Percentiles rank a stretch among this genome's conserved stretches.
Conservation (phyloP, 2,113 vertebrate species). For the Burhinus oedicnemus region DNA sequence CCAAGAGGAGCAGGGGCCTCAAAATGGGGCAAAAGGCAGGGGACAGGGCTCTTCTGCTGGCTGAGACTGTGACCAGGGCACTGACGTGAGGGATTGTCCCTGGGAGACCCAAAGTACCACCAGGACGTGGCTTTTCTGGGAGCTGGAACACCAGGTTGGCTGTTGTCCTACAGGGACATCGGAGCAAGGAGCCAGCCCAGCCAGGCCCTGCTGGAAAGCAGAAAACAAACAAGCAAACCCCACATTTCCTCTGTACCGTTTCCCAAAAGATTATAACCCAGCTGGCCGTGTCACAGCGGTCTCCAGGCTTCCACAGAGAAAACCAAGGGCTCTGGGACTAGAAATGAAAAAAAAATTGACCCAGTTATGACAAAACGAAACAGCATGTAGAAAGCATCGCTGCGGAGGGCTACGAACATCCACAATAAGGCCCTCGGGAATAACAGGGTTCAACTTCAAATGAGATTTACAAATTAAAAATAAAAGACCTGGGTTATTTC, state of each 20-base stretch:
- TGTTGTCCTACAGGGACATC: fast-evolving
- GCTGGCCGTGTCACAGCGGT: background rate
- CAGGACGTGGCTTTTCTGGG: background rate
- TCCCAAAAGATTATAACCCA: background rate
- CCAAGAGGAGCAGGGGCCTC: background rate
- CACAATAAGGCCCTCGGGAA: background rate
- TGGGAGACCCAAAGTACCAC: background rate
- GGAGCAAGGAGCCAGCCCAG: background rate
- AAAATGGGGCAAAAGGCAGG: background rate
- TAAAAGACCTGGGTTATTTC: background rate
- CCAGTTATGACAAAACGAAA: conserved; percentile 44
- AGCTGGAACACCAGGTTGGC: background rate
- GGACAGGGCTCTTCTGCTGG: background rate
- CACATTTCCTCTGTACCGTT: background rate
- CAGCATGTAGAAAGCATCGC: background rate
- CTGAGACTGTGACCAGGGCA: background rate
- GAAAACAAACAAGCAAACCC: background rate
- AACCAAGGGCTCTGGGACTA: background rate
- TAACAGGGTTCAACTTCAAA: background rate
- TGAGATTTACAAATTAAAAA: conserved; percentile 33
- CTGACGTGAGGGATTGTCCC: background rate
- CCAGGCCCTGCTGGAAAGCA: background rate
- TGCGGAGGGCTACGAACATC: background rate
- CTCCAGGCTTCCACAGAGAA: conserved; percentile 16
- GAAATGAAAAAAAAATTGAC: background rate